Conservation (phyloP, 2,888 invertebrate genomes). For the Neoitamus cyanurus region DNA sequence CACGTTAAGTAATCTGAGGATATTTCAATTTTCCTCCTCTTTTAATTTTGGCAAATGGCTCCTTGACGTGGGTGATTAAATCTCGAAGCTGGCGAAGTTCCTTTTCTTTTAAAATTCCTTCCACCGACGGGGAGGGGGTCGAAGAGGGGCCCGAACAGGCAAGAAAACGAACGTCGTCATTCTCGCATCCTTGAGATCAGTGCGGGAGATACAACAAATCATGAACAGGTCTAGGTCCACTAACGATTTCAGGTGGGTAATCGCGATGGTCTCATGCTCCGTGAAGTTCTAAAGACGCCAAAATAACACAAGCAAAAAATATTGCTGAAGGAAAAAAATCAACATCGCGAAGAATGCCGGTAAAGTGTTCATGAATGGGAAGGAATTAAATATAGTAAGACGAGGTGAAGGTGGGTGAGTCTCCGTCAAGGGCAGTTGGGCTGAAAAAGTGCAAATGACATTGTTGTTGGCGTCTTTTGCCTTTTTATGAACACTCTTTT, state of each 20-base stretch:
- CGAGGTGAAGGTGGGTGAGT: background rate
- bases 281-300: slow-evolving; percentile 15
- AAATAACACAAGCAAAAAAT: background rate
- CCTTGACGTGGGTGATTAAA: slow-evolving; percentile 53
- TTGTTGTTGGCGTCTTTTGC: slow-evolving; percentile 6
- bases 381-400: slow-evolving; percentile 12
- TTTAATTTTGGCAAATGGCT: slow-evolving; percentile 53
- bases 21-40: slow-evolving; percentile 50
- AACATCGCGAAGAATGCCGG: background rate
- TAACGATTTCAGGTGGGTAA: slow-evolving; percentile 28
- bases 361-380: slow-evolving; percentile 28
- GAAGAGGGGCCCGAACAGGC: background rate
- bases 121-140: background rate
- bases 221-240: slow-evolving; percentile 37
- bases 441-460: slow-evolving; percentile 43
- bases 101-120: background rate
- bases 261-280: slow-evolving; percentile 24
- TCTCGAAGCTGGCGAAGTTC: slow-evolving; percentile 16
- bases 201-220: slow-evolving; percentile 30
- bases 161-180: slow-evolving; percentile 17
- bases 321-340: background rate
- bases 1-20: slow-evolving; percentile 51
- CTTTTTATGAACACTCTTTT: background rate
- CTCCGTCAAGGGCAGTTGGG: slow-evolving; percentile 24
- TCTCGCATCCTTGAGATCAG: background rate